Base-by-base conservation (phyloP, 2,113 vertebrate genomes). In the Desmodus rotundus region DNA sequence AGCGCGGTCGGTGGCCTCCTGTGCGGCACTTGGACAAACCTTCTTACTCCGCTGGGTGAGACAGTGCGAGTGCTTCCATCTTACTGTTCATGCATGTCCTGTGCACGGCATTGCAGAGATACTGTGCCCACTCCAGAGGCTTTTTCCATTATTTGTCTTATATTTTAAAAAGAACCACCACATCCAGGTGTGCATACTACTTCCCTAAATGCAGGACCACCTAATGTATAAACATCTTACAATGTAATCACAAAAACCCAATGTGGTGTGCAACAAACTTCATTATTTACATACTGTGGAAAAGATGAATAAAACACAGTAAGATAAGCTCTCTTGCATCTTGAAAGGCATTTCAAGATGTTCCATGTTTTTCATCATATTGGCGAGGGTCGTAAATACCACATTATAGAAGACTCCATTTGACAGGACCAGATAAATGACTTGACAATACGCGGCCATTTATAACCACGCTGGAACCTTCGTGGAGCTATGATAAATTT, bases 311-410 rank as follows among this genome's bases (percentile, higher is more conserved):
- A 43, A 70, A 74, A 50, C 58, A 43, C 0, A 50, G 2, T 22
- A 52, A 82, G 68, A 77, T 43, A 85, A 92, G 85, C n/a, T 22
- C 38, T 13, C 36, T 26, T n/a, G 2, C 17, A 74, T 19, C 38
- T 56, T 28, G 28, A 58, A 91, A 95, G 38, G 43, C 61, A 84
- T 88, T 50, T 86, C 73, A 76, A 43, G 87, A 95, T 58, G 73
- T 72, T 54, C 52, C 10, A 73, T 12, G 22, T 28, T 31, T 83
- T 91, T 96, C 43, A 33, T 63, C 26, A 20, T 93, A 36, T 58
- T 81, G 63, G 68, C 92, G 89, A 52, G 13, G 33, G 33, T 63
- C 54, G 50, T 89, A 88, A 92, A 65, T 47, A 50, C 17, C 43
- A 11, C 45, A 70, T 63, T 81, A 56, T 14, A 38, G 56, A 91